Percentiles rank a stretch among this genome's conserved stretches.
Evolutionary conservation across 2,797 vertebrate species (phyloP).

Genomic region (Myotis pilosus): DNA sequence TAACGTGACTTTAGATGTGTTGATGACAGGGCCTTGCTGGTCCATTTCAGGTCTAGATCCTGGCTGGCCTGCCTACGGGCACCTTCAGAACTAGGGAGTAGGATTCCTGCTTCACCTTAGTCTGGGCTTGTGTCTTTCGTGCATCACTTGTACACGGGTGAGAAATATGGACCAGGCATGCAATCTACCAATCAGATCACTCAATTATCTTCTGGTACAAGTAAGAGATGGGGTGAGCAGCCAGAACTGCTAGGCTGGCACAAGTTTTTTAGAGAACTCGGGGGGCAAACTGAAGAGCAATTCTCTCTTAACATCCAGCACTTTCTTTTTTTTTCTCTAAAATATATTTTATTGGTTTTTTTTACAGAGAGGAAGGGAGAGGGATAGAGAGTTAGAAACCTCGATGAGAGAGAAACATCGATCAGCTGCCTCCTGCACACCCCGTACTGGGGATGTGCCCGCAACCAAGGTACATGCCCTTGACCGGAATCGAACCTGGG

Average conservation of each 20-base stretch:
- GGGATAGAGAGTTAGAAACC: no score
- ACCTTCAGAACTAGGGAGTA: background rate
- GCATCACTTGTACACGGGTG: background rate
- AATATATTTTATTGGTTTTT: no score
- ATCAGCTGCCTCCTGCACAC: no score
- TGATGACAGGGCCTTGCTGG: background rate
- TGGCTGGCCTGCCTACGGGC: background rate
- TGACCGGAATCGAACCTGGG: no score
- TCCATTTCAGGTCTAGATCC: background rate
- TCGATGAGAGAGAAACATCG: no score
- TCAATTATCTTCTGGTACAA: background rate
- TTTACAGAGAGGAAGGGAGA: no score
- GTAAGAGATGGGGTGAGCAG: background rate
- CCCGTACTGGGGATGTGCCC: no score
- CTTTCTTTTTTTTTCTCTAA: background rate
- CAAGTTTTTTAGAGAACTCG: background rate
- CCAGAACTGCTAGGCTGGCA: background rate
- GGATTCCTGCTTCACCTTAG: background rate
- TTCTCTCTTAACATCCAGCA: background rate
- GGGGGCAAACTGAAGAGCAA: background rate
- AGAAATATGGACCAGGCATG: background rate
- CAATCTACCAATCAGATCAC: background rate
- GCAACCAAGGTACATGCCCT: no score
- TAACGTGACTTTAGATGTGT: background rate
- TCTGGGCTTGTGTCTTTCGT: background rate